Evolutionary conservation across 2,113 vertebrate species (phyloP).

Genomic region (Plestiodon gilberti): DNA sequence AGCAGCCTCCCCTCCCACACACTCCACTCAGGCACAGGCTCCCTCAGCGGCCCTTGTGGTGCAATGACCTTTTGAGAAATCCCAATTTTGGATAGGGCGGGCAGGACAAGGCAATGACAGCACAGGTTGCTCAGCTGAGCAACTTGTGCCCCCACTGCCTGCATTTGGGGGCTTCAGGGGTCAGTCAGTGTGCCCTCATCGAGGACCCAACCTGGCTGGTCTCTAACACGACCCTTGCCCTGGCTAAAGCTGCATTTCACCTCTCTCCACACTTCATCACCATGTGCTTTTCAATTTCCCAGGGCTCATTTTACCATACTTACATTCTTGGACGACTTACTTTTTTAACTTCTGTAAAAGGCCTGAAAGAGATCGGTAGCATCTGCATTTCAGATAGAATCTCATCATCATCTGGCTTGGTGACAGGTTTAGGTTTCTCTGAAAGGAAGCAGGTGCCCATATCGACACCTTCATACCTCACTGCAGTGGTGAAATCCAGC

Average conservation of each 20-base stretch:
- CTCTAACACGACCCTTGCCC: too few relatives aligned
- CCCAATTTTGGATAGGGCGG: too few relatives aligned
- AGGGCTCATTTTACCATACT: conserved; percentile 10
- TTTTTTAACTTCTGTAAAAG: conserved; percentile 56
- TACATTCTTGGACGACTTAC: conserved; percentile 18
- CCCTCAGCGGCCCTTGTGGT: too few relatives aligned
- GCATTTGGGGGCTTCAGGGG: too few relatives aligned
- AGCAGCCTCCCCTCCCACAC: too few relatives aligned
- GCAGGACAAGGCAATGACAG: too few relatives aligned
- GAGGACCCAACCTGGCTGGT: too few relatives aligned
- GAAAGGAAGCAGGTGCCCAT: conserved; percentile 86
- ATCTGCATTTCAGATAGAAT: conserved; percentile 64
- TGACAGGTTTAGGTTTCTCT: conserved; percentile 63
- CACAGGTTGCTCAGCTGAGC: too few relatives aligned
- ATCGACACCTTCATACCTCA: conserved; percentile 81
- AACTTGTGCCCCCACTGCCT: too few relatives aligned
- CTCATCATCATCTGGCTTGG: conserved; percentile 66
- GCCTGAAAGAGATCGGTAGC: conserved; percentile 69
- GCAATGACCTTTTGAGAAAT: too few relatives aligned
- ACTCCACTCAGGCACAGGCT: too few relatives aligned
- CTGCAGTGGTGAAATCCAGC: conserved; percentile 85
- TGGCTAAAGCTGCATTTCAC: neutral
- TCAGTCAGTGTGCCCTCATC: too few relatives aligned
- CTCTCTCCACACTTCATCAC: neutral
- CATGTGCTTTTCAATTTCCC: neutral